Evolutionary conservation across 2,797 vertebrate genomes (phyloP).

Genomic region (Sebastes paucispinis): DNA sequence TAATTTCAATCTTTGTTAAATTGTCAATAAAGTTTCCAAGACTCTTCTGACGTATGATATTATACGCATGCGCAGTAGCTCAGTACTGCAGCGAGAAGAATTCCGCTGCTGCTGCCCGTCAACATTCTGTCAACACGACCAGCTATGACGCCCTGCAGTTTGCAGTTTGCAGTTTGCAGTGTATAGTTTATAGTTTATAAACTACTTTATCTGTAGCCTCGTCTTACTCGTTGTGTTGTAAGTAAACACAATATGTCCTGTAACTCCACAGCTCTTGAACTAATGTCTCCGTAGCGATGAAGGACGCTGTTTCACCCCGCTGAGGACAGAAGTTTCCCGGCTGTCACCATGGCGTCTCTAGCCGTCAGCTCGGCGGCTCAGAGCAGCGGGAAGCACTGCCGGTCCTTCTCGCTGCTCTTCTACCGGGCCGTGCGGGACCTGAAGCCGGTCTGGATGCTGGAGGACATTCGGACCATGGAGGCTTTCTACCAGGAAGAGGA

Average conservation of each 20-base stretch:
- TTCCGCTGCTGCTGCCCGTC: no score
- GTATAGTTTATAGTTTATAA: no score
- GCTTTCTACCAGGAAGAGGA: constrained; percentile 87
- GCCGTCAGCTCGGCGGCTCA: constrained; percentile 58
- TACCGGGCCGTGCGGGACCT: constrained; percentile 89
- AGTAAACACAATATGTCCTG: accelerated
- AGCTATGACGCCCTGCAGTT: no score
- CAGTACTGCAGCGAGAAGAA: not conserved
- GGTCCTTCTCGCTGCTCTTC: constrained; percentile 85
- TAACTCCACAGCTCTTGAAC: not conserved
- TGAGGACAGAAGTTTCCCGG: not conserved
- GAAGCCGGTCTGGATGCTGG: constrained; percentile 89
- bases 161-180: no score
- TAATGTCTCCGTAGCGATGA: not conserved
- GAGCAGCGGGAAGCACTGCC: constrained; percentile 76
- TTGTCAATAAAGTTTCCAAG: not conserved
- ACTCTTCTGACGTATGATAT: not conserved
- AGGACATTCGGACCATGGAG: constrained; percentile 91
- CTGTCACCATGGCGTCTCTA: constrained; percentile 58
- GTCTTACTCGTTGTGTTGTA: no score
- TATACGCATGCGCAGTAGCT: not conserved
- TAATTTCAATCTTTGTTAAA: no score
- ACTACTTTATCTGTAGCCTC: no score
- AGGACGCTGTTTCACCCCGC: not conserved
- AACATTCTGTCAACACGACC: no score